Percentiles rank a stretch among this genome's conserved stretches.
These are phyloP conservation scores for Promerops cafer DNA, from an alignment of 2,113 vertebrate genomes.

Conservation along the genomic window DNA sequence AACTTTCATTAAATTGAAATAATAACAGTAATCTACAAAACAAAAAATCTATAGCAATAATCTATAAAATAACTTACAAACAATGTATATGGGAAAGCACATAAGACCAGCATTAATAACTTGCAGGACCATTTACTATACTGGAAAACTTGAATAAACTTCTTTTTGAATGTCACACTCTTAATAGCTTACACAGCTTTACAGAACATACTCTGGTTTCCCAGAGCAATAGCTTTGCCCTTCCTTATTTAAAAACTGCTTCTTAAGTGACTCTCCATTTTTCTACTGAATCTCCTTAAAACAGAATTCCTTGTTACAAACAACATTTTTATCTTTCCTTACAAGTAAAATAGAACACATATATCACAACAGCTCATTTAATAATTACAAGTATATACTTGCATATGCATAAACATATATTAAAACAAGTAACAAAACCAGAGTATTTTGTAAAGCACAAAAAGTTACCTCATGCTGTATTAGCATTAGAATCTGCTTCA, in stretches of 20 bases:
- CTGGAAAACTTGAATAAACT: neutral
- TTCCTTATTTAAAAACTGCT: neutral
- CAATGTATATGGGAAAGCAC: too few relatives aligned
- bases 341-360: neutral
- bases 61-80: neutral
- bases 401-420: neutral
- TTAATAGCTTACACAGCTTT: neutral
- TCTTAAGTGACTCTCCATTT: neutral
- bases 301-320: neutral
- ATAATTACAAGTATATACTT: neutral
- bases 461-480: neutral
- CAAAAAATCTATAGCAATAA: neutral
- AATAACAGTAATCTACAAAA: neutral
- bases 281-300: neutral
- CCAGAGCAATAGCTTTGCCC: neutral
- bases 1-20: neutral
- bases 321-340: neutral
- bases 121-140: neutral
- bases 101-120: neutral
- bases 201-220: neutral
- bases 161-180: neutral
- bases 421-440: neutral
- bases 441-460: neutral
- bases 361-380: neutral
- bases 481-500: neutral